Evolutionary conservation across 2,888 invertebrate species (phyloP).

Genomic region (Catocala sponsa): DNA sequence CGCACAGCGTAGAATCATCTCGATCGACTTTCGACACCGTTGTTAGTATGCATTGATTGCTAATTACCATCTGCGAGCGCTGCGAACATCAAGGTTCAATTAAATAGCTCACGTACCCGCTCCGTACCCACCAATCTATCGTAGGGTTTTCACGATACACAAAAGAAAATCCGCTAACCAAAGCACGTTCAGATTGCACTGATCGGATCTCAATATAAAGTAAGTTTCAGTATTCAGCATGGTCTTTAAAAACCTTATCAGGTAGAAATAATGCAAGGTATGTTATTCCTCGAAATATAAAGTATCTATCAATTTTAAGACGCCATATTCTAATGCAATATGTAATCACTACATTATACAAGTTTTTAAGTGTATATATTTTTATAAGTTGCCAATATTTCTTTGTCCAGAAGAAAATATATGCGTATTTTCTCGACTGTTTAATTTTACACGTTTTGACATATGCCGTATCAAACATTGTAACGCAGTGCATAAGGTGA

Average conservation of each 20-base stretch:
- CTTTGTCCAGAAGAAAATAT: too few species aligned
- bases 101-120: conserved; percentile 47
- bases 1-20: neutral
- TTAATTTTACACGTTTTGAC: too few species aligned
- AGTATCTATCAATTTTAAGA: neutral
- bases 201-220: conserved; percentile 32
- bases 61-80: conserved; percentile 42
- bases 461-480: too few species aligned
- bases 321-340: too few species aligned
- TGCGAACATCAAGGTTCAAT: conserved; percentile 40
- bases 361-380: too few species aligned
- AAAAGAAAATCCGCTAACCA: conserved; percentile 35
- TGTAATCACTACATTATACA: too few species aligned
- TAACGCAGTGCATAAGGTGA: too few species aligned
- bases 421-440: too few species aligned
- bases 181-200: conserved; percentile 37
- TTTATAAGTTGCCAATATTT: too few species aligned
- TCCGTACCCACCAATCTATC: conserved; percentile 32
- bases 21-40: conserved; percentile 4
- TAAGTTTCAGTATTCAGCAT: conserved; percentile 21
- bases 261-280: conserved; percentile 8
- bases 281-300: conserved; percentile 7
- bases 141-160: conserved; percentile 21
- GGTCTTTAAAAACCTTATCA: conserved; percentile 24
- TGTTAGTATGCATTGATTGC: conserved; percentile 28